Evolutionary conservation across 2,888 invertebrate species (phyloP).

Genomic region (Thelaira solivaga): DNA sequence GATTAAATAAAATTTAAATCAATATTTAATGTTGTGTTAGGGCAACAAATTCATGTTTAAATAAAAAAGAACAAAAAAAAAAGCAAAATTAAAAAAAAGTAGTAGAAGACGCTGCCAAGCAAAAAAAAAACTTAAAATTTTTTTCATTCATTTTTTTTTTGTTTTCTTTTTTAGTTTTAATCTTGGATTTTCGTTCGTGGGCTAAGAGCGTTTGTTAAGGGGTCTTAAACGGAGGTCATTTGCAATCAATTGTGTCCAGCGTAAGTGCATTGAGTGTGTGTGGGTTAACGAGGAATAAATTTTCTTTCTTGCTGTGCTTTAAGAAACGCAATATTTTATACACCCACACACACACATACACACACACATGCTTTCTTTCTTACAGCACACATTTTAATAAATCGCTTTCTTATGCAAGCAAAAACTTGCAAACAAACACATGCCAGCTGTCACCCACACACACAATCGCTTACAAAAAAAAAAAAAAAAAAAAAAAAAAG

Average conservation of each 20-base stretch:
- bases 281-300: too few species aligned
- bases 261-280: slow-evolving; percentile 3
- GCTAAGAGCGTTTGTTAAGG: too few species aligned
- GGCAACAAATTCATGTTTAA: too few species aligned
- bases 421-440: neutral
- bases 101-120: too few species aligned
- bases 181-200: too few species aligned
- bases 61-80: too few species aligned
- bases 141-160: too few species aligned
- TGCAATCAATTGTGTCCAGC: slow-evolving; percentile 27
- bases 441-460: neutral
- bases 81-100: too few species aligned
- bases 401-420: neutral
- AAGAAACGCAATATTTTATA: too few species aligned
- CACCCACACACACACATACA: too few species aligned
- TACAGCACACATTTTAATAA: slow-evolving; percentile 26
- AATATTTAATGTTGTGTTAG: neutral
- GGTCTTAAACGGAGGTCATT: slow-evolving; percentile 24
- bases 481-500: neutral
- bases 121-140: too few species aligned
- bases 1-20: neutral
- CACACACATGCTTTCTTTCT: neutral
- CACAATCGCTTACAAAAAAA: neutral
- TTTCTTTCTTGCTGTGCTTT: too few species aligned
- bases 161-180: neutral